These are phyloP conservation scores for Trogon surrucura DNA, from an alignment of 2,113 vertebrate species.

Conservation along the genomic window DNA sequence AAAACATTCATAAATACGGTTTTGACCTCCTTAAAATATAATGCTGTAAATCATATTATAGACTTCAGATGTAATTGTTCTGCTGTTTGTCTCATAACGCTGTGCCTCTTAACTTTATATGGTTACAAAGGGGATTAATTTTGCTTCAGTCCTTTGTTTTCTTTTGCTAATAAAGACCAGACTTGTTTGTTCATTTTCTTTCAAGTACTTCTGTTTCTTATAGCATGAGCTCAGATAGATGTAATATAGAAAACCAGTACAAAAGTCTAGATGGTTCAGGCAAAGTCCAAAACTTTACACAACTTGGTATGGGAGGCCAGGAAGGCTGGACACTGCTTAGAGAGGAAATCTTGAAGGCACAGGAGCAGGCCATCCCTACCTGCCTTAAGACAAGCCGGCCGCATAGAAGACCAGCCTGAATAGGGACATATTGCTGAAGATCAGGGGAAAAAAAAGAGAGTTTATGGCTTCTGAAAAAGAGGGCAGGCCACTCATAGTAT, in stretches of 20 bases:
- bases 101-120: conserved; percentile 65
- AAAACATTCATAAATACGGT: conserved; percentile 50
- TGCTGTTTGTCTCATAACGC: conserved; percentile 62
- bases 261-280: conserved; percentile 29
- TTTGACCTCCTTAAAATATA: conserved; percentile 48
- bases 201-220: conserved; percentile 68
- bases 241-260: conserved; percentile 10
- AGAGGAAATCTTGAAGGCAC: too few relatives aligned
- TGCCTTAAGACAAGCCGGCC: too few relatives aligned
- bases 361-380: too few relatives aligned
- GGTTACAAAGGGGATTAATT: conserved; percentile 75
- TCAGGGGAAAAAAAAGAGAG: too few relatives aligned
- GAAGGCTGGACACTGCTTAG: too few relatives aligned
- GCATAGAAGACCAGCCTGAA: too few relatives aligned
- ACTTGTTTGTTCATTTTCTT: conserved; percentile 72
- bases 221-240: conserved; percentile 40
- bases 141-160: conserved; percentile 73
- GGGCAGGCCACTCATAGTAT: too few relatives aligned
- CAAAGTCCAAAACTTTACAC: conserved; percentile 22
- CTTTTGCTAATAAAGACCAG: conserved; percentile 68
- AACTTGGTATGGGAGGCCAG: background rate
- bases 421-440: too few relatives aligned
- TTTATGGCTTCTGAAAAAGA: too few relatives aligned
- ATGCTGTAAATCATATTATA: conserved; percentile 56
- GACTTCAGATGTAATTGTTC: conserved; percentile 63